Percentiles rank a stretch among this genome's conserved stretches.
These are phyloP conservation scores for Dioctria rufipes DNA, from an alignment of 2,888 invertebrate species.

Conservation along the genomic window DNA sequence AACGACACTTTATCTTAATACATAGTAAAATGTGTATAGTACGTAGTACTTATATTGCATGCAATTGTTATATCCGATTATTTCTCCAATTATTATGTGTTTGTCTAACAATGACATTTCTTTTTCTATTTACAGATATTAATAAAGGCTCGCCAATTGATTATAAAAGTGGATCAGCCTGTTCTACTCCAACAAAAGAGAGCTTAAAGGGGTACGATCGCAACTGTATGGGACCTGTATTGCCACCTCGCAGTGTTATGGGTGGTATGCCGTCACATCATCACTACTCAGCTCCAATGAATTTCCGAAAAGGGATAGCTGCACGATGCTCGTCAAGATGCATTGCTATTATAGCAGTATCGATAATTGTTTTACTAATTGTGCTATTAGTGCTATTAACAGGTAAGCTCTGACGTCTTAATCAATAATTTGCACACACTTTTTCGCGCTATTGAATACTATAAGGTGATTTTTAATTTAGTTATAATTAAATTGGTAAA, in stretches of 20 bases:
- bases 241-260: conserved; percentile 78
- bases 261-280: conserved; percentile 77
- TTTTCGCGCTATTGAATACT: too few relatives aligned
- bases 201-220: conserved; percentile 75
- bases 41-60: conserved; percentile 57
- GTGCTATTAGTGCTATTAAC: conserved; percentile 90
- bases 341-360: conserved; percentile 89
- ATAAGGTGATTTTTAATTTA: too few relatives aligned
- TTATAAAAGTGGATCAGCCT: conserved; percentile 88
- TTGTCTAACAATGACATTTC: not conserved
- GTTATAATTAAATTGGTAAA: too few relatives aligned
- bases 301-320: conserved; percentile 88
- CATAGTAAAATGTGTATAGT: conserved; percentile 47
- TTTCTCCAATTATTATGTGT: not conserved
- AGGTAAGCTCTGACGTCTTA: conserved; percentile 73
- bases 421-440: too few relatives aligned
- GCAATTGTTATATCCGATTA: not conserved
- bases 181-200: conserved; percentile 89
- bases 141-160: conserved; percentile 91
- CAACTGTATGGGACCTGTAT: conserved; percentile 80
- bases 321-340: conserved; percentile 94
- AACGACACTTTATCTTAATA: conserved; percentile 58
- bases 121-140: conserved; percentile 78
- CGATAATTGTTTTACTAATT: conserved; percentile 85
- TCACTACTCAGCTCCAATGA: conserved; percentile 86